Evolutionary conservation across 2,797 vertebrate species (phyloP).

Genomic region (Triplophysa bombifrons): DNA sequence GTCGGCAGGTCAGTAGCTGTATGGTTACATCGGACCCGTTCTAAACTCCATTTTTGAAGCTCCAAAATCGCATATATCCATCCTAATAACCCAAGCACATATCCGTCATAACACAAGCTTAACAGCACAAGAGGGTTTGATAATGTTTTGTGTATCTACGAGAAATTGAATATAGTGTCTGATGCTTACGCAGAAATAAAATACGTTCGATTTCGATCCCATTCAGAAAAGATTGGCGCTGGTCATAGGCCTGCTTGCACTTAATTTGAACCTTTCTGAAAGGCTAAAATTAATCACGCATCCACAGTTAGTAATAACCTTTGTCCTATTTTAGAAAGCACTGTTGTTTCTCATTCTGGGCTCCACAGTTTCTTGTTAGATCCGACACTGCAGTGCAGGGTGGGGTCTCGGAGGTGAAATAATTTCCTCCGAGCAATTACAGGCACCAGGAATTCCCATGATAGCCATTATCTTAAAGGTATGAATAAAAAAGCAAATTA

Average conservation of each 20-base stretch:
- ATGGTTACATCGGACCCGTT: background rate
- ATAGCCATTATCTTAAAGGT: constrained; percentile 79
- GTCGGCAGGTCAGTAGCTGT: background rate
- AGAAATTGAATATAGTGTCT: too few relatives aligned
- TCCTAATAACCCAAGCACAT: too few relatives aligned
- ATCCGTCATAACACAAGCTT: too few relatives aligned
- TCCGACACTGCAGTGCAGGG: constrained; percentile 66
- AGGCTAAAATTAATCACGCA: constrained; percentile 37
- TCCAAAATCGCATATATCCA: too few relatives aligned
- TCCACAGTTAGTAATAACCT: constrained; percentile 44
- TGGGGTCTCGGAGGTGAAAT: constrained; percentile 73
- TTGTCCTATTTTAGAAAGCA: constrained; percentile 42
- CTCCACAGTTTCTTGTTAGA: constrained; percentile 55
- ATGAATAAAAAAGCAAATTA: constrained; percentile 66
- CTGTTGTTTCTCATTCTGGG: constrained; percentile 40
- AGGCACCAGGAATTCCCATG: constrained; percentile 55
- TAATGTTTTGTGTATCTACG: too few relatives aligned
- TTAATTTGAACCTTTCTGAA: constrained; percentile 25
- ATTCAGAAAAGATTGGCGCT: background rate
- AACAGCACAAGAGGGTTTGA: too few relatives aligned
- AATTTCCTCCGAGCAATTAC: constrained; percentile 67
- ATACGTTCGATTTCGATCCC: background rate
- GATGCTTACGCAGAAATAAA: constrained; percentile 23
- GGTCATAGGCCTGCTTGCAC: background rate
- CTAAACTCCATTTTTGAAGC: too few relatives aligned